Percentiles rank a stretch among this genome's conserved stretches.
Conservation (phyloP, 2,113 vertebrate genomes). For the Corvus cornix region DNA sequence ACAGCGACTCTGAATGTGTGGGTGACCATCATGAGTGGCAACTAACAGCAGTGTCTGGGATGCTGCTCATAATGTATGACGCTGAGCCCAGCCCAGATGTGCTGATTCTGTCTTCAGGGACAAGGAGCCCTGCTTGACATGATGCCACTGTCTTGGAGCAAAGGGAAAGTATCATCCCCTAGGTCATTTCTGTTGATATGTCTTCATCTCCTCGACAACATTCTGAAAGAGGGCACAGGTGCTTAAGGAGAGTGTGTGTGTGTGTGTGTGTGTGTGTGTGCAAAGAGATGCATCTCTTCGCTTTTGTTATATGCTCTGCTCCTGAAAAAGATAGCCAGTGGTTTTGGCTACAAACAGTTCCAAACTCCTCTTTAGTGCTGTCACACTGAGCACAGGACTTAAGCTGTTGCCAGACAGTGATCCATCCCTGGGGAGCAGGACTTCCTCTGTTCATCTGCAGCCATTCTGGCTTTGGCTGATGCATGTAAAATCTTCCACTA, state of each 20-base stretch:
- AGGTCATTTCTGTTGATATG: background rate
- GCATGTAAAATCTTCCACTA: background rate
- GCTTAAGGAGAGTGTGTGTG: background rate
- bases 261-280: too few relatives aligned
- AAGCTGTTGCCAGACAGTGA: background rate
- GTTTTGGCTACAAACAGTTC: background rate
- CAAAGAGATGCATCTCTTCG: background rate
- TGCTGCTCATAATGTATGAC: fast-evolving
- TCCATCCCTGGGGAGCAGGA: background rate
- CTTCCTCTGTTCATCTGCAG: background rate
- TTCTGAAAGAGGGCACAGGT: background rate
- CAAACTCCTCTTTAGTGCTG: fast-evolving
- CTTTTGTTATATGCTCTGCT: background rate
- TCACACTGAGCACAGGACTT: background rate
- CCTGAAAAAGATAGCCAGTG: background rate
- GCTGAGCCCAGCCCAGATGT: background rate
- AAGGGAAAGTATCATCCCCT: background rate
- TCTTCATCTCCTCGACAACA: background rate
- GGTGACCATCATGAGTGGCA: background rate
- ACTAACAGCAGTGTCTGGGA: background rate
- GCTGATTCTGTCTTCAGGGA: background rate
- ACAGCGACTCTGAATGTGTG: background rate
- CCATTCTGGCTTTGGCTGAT: background rate
- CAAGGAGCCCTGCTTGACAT: background rate
- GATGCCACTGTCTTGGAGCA: fast-evolving